Base-by-base conservation (phyloP, 92 coral and sea anemone genomes). In the Anthopleura xanthogrammica region DNA sequence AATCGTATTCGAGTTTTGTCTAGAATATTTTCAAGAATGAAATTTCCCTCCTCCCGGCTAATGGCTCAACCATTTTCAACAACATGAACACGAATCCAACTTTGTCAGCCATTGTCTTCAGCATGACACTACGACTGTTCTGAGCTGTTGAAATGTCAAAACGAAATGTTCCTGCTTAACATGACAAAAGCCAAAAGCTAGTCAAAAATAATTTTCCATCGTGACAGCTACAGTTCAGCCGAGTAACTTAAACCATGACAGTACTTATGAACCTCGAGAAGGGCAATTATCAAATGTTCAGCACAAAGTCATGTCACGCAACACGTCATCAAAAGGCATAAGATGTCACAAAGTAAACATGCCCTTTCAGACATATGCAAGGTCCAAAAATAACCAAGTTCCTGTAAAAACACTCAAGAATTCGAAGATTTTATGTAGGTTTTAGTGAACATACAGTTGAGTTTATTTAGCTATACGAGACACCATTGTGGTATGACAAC, bases 241-340 rank as follows among this genome's bases (percentile, higher is more conserved):
- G 43, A 14, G 46, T 72, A 75, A 50, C 41, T 42, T 75, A 7
- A 20, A 41, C 57, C 78, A 41, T 75, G 78, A 17, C 55, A 75
- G 55, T 75, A 23, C 78, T 75, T 17, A 72, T 75, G 56, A 23
- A 72, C 39, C 77, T 72, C 39, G 16, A 75, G 78, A 75, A 75
- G 78, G 78, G 78, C 78, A 75, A 75, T 75, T 75, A 75, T 43
- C 55, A 75, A 42, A 17, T 75, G 78, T 42, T 72, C 50, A 39
- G 77, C 12, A 23, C 5, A 72, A 16, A 23, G 16, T 22, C 57
- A 13, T 42, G 78, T 75, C 78, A 75, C 78, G 78, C 78, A 75
- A 75, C 58, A 8, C 11, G 55, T 17, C 20, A 43, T 1, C 55
- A 5, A 42, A 43, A 42, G 78, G 36, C 52, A 13, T 12, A 43